These are phyloP conservation scores for Pteria penguin DNA, from an alignment of 2,888 invertebrate species.

Conservation along the genomic window DNA sequence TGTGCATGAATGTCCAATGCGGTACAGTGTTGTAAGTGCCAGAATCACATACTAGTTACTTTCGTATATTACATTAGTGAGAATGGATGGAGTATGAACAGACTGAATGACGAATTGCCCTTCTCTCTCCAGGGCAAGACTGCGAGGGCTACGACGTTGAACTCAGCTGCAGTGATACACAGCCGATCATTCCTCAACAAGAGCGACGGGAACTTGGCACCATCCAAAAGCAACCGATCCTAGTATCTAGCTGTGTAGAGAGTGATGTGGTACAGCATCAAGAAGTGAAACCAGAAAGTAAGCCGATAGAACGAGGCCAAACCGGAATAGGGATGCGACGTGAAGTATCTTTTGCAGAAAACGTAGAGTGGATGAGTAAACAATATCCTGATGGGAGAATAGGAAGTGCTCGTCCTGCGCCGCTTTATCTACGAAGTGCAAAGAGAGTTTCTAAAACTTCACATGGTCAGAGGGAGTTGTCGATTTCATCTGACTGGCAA, in stretches of 20 bases:
- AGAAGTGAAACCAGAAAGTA: neutral
- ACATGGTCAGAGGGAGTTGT: neutral
- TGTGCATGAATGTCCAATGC: too few relatives aligned
- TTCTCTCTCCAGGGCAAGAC: slow-evolving; percentile 9
- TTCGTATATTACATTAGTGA: too few relatives aligned
- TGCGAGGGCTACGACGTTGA: neutral
- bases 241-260: neutral
- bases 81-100: neutral
- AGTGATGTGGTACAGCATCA: neutral
- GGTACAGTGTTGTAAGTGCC: too few relatives aligned
- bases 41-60: too few relatives aligned
- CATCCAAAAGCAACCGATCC: neutral
- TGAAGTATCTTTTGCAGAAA: neutral
- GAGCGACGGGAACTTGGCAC: too few relatives aligned
- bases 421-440: neutral
- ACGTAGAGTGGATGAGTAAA: neutral
- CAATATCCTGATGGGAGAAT: neutral
- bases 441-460: neutral
- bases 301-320: neutral
- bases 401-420: neutral
- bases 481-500: neutral
- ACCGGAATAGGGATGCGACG: neutral
- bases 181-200: too few relatives aligned
- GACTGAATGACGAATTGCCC: slow-evolving; percentile 1
- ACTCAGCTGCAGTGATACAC: too few relatives aligned